Percentiles rank a stretch among this genome's conserved stretches.
Evolutionary conservation across 2,888 invertebrate genomes (phyloP).

Genomic region (Chloromyia formosa): DNA sequence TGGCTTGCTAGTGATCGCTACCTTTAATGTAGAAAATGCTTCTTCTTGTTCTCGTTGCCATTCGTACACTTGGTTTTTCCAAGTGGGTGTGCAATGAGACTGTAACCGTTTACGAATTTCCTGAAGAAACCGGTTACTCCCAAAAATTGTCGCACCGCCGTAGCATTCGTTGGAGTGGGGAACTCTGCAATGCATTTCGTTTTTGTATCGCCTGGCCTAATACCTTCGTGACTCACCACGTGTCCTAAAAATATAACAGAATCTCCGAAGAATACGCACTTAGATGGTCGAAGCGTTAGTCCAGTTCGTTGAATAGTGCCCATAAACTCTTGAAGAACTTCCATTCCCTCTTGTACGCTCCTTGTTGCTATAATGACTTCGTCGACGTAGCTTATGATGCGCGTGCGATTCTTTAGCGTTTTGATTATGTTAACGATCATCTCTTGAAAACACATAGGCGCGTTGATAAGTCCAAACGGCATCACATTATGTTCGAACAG

Average conservation of each 20-base stretch:
- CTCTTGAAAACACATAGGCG: constrained; percentile 58
- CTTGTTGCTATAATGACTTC: constrained; percentile 52
- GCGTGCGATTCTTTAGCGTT: constrained; percentile 35
- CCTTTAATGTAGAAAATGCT: constrained; percentile 53
- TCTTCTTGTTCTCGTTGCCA: constrained; percentile 49
- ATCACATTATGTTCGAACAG: constrained; percentile 58
- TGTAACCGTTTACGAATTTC: constrained; percentile 53
- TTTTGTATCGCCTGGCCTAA: constrained; percentile 53
- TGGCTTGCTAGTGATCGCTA: constrained; percentile 50
- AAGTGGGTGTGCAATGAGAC: constrained; percentile 52
- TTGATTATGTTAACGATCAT: constrained; percentile 52
- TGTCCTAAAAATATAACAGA: constrained; percentile 54
- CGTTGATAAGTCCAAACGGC: constrained; percentile 60
- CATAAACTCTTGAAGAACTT: not conserved
- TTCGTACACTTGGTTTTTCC: constrained; percentile 50
- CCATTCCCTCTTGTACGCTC: no score
- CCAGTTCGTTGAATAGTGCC: constrained; percentile 44
- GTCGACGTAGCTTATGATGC: constrained; percentile 51
- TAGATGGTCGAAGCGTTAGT: constrained; percentile 49
- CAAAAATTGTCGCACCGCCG: constrained; percentile 54
- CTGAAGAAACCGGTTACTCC: constrained; percentile 56
- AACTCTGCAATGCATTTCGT: constrained; percentile 52
- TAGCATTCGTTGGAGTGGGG: constrained; percentile 51
- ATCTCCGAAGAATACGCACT: constrained; percentile 52
- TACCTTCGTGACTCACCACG: constrained; percentile 52